Evolutionary conservation across 1,140 invertebrate genomes (phyloP).

Genomic region (Odontomachus brunneus): DNA sequence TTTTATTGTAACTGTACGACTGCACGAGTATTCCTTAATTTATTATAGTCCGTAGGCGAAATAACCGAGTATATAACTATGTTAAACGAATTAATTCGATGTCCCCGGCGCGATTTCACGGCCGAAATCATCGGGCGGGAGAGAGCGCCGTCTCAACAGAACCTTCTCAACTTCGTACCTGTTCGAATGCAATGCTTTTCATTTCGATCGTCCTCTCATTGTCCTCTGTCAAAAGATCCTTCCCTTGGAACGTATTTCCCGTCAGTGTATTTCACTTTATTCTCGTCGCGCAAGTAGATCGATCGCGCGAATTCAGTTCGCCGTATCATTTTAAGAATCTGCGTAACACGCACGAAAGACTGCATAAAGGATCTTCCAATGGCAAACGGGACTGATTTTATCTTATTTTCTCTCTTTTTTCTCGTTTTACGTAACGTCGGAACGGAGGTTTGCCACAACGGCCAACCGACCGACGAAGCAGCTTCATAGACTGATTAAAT

Average conservation of each 20-base stretch:
- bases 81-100: constrained; percentile 52
- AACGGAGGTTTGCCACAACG: constrained; percentile 59
- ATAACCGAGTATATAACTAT: constrained; percentile 50
- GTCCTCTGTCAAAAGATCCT: constrained; percentile 13
- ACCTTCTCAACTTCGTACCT: constrained; percentile 51
- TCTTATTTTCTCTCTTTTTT: background rate
- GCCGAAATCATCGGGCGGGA: constrained; percentile 31
- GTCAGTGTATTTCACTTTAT: background rate
- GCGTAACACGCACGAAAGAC: constrained; percentile 22
- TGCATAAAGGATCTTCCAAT: constrained; percentile 45
- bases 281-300: background rate
- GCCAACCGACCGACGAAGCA: constrained; percentile 67
- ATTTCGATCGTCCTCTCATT: background rate
- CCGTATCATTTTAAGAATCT: constrained; percentile 4
- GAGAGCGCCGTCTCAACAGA: constrained; percentile 44
- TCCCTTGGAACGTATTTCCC: background rate
- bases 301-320: constrained; percentile 17
- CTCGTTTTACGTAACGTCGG: constrained; percentile 40
- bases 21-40: constrained; percentile 64
- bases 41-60: constrained; percentile 71
- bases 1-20: constrained; percentile 40
- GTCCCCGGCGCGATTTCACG: constrained; percentile 2
- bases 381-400: constrained; percentile 35
- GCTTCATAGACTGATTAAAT: constrained; percentile 84
- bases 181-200: constrained; percentile 41